Evolutionary conservation across 2,113 vertebrate species (phyloP).

Genomic region (Aphelocoma coerulescens): DNA sequence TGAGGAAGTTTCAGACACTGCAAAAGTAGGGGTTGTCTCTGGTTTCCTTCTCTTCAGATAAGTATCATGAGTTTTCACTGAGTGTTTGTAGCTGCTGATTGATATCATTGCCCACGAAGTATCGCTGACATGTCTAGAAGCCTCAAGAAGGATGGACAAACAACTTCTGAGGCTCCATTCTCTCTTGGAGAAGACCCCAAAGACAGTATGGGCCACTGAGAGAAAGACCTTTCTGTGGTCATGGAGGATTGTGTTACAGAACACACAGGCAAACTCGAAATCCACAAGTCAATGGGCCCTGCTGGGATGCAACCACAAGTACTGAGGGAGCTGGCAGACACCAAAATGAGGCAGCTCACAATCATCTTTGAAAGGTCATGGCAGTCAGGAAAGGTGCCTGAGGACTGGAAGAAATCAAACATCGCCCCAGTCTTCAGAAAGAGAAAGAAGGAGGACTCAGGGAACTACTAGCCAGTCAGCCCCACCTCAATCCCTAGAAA

Average conservation of each 20-base stretch:
- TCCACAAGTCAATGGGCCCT: no score
- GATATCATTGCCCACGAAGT: not conserved
- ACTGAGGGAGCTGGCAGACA: not conserved
- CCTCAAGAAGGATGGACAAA: not conserved
- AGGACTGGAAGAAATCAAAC: not conserved
- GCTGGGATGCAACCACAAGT: not conserved
- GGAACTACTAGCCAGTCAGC: not conserved
- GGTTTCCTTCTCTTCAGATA: not conserved
- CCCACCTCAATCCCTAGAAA: not conserved
- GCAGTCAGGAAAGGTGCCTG: not conserved
- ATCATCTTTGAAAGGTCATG: not conserved
- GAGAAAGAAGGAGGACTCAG: not conserved
- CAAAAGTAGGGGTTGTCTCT: not conserved
- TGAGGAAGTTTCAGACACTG: not conserved
- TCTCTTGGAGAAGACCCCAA: not conserved
- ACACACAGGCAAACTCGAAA: not conserved
- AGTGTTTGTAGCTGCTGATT: not conserved
- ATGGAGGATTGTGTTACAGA: not conserved
- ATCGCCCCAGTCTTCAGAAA: not conserved
- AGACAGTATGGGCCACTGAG: not conserved
- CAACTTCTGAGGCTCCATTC: not conserved
- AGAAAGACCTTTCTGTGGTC: not conserved
- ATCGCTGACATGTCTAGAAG: not conserved
- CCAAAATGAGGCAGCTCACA: not conserved
- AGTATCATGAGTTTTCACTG: not conserved